phyloP scores from a whole-genome alignment of 2,888 invertebrate genomes.

The Acleris holmiana region DNA sequence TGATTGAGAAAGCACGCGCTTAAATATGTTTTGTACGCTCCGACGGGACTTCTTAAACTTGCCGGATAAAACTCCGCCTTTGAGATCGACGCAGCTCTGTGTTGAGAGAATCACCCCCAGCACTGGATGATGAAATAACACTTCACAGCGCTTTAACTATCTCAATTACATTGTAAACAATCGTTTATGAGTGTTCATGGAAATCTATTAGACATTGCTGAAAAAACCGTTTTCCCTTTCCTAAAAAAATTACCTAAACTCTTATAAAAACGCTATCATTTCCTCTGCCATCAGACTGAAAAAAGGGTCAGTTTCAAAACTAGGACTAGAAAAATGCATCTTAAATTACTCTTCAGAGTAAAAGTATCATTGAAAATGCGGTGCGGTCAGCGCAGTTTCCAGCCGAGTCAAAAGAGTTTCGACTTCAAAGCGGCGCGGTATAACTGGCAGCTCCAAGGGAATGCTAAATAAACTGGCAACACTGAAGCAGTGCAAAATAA shows the following conservation, averaged over 20 bases:
- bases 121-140: too few relatives aligned
- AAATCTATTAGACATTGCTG: too few relatives aligned
- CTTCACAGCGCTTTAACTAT: too few relatives aligned
- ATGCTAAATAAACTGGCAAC: constrained; percentile 73
- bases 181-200: too few relatives aligned
- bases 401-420: constrained; percentile 76
- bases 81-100: too few relatives aligned
- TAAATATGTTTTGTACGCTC: too few relatives aligned
- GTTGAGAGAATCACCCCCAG: too few relatives aligned
- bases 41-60: too few relatives aligned
- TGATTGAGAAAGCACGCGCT: too few relatives aligned
- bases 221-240: too few relatives aligned
- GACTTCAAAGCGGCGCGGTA: constrained; percentile 78
- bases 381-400: constrained; percentile 73
- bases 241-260: constrained; percentile 17
- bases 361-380: constrained; percentile 71
- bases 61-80: too few relatives aligned
- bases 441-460: constrained; percentile 75
- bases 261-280: constrained; percentile 9
- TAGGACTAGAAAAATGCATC: constrained; percentile 42
- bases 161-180: too few relatives aligned
- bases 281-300: constrained; percentile 10
- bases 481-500: constrained; percentile 79
- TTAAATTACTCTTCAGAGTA: constrained; percentile 62
- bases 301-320: constrained; percentile 21